Evolutionary conservation across 2,888 invertebrate genomes (phyloP), one percentile per base, ranked within the genome.

Genomic region (Amiota communis): DNA sequence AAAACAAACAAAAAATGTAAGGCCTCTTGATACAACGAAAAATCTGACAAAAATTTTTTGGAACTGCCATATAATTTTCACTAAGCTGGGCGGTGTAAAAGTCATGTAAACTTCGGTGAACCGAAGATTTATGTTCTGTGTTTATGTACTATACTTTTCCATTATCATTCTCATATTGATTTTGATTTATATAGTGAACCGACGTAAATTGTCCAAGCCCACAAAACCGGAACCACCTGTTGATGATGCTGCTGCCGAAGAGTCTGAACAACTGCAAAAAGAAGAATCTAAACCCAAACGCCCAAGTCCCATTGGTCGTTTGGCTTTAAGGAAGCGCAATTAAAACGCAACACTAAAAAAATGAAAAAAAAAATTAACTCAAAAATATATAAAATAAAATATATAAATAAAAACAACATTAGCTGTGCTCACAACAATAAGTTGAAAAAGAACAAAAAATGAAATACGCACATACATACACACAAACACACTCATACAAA

Each of bases 321-420:
- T 89, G 77, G 78, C 84, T 76, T 83, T 88, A 79, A 86, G 88
- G 80, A 88, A 88, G 78, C 89, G 88, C 83, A 86, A 81, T 77
- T 88, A 86, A 82, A 47, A 49, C 46, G 23, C n/a, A 36, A 23
- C 11, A 64, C 20, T 23, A 23, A 23, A 23, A 23, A 36, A 36
- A 12, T 10, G 13, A 61, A 17, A 20, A 20, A 20, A 61, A 61
- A 36, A 36, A 4, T 36, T 36, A 36, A 36, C 36, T 36, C 36
- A 36, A 36, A 36, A 36, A 36, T 36, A 23, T 13, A 61, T 23
- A 61, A 13, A 17, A 20, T 61, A 59, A 59, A 59, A 59, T 15
- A 59, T 15, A 20, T 13, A 61, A 61, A 61, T 15, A 61, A 61
- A 61, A 13, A 12, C 46, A 64, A 36, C 36, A 4, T 36, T 36